A percentile compares a stretch with the other conserved stretches of the same genome.
These are phyloP conservation scores for Climacteris rufus DNA, from an alignment of 2,113 vertebrate species.

Conservation along the genomic window DNA sequence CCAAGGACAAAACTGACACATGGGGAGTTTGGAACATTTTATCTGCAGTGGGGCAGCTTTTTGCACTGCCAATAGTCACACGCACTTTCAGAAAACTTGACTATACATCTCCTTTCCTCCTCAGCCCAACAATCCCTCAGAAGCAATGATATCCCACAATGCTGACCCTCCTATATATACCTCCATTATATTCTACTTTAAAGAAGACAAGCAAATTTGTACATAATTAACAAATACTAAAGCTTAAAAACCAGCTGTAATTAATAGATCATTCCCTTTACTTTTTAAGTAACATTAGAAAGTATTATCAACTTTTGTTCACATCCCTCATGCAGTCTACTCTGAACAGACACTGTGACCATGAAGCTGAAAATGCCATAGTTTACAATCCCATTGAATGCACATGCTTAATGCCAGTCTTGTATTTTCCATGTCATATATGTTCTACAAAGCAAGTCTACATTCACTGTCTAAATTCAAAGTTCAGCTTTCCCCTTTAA, in stretches of 20 bases:
- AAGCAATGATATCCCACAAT: neutral
- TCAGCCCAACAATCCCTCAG: neutral
- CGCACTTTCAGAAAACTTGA: neutral
- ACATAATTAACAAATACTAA: neutral
- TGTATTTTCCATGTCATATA: neutral
- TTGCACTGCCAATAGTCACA: neutral
- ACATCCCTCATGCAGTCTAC: neutral
- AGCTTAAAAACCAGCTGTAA: neutral
- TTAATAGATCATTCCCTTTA: neutral
- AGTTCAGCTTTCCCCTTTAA: neutral
- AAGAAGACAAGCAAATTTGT: neutral
- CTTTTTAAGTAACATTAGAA: neutral
- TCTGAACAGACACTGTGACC: neutral
- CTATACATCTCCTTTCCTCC: neutral
- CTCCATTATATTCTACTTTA: neutral
- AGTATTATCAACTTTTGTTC: neutral
- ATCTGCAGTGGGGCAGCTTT: neutral
- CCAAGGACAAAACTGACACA: neutral
- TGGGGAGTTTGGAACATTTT: neutral
- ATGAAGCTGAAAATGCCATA: neutral
- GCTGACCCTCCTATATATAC: neutral
- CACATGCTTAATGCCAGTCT: neutral
- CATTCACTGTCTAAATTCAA: neutral
- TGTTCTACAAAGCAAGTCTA: neutral
- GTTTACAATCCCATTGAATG: neutral